Evolutionary conservation across 2,888 invertebrate genomes (phyloP), one percentile per base, ranked within the genome.

Genomic region (Apamea monoglypha): DNA sequence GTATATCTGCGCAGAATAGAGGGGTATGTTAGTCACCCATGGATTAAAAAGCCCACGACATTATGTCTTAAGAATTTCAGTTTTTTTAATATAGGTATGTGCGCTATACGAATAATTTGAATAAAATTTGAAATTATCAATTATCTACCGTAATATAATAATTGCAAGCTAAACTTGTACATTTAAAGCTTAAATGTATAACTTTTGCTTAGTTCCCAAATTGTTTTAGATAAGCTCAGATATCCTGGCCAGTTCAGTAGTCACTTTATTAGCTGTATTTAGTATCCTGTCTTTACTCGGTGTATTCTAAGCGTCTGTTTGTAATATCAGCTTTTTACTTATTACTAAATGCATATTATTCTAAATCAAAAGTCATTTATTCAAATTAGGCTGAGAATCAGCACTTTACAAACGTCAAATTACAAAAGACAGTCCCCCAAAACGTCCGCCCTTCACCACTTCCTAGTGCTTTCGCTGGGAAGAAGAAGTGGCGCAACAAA

Each of bases 141-240:
- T 47, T 47, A 21, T 66, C 10, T 16, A 67, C 50, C 77, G 63
- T 36, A 78, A 77, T 32, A 50, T 69, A 21, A 32, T 6, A 70
- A 61, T 50, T 63, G 68, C 73, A 67, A 73, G 68, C 61, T 53
- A 40, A 74, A 83, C 68, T 76, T 80, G 70, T 80, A 79, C 86
- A 87, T 84, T 82, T 84, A 68, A 59, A 77, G 86, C 66, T 74
- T 80, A 69, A 82, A 84, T 78, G 74, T 84, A 75, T 77, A 81
- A 83, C 68, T 86, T 80, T 66, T 75, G 61, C 82, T 81, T 68
- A 59, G 80, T 76, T 85, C 73, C 75, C 83, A 83, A 86, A 87
- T 83, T 85, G 87, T 87, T 88, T 86, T 64, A 83, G 76, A 81
- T 81, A 84, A 82, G 70, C 86, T 86, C n/a, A 76, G 68, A 81